Evolutionary conservation across 2,888 invertebrate species (phyloP).

Genomic region (Drosophila prolongata): DNA sequence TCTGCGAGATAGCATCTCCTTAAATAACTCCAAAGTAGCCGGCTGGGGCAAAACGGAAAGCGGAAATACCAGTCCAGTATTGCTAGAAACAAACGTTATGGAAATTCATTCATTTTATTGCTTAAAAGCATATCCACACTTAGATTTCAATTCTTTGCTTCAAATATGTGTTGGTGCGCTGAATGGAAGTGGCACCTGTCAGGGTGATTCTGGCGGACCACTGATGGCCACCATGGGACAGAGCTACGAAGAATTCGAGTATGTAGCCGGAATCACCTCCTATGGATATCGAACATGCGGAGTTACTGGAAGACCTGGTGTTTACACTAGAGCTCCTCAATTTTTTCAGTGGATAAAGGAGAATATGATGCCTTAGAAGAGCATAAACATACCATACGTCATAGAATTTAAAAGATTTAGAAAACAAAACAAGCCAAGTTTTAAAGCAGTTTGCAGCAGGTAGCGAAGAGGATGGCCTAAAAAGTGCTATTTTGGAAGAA

Average conservation of each 20-base stretch:
- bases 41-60: not conserved
- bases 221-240: not conserved
- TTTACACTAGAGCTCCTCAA: too few relatives aligned
- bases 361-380: too few relatives aligned
- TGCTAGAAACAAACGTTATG: not conserved
- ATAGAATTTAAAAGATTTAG: too few relatives aligned
- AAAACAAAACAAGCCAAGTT: too few relatives aligned
- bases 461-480: too few relatives aligned
- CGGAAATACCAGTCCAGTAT: not conserved
- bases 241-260: not conserved
- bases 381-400: too few relatives aligned
- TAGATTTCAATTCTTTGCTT: fast-evolving
- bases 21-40: not conserved
- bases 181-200: not conserved
- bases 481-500: too few relatives aligned
- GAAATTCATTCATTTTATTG: too few relatives aligned
- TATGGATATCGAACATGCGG: not conserved
- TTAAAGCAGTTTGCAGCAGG: too few relatives aligned
- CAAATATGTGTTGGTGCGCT: not conserved
- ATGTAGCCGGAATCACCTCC: not conserved
- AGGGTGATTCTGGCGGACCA: not conserved
- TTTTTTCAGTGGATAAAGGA: too few relatives aligned
- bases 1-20: not conserved
- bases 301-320: too few relatives aligned
- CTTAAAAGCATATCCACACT: not conserved